Percentiles rank a stretch among this genome's conserved stretches.
Evolutionary conservation across 2,113 vertebrate species (phyloP).

Genomic region (Capreolus pygargus): DNA sequence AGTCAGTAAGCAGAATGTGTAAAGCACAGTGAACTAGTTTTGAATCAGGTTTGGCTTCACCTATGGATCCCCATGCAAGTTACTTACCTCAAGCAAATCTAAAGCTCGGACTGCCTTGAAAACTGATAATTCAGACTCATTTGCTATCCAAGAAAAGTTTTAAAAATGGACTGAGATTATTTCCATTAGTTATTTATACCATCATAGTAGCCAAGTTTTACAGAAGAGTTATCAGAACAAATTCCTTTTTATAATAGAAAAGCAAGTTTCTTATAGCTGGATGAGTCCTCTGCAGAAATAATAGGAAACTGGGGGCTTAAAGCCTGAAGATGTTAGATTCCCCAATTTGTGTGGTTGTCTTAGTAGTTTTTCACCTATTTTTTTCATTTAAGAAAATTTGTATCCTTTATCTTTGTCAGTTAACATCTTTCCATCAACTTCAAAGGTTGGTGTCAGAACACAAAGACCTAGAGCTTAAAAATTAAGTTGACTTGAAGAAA

Average conservation of each 20-base stretch:
- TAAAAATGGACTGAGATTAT: not conserved
- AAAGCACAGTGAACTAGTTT: not conserved
- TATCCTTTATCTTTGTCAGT: not conserved
- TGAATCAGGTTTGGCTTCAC: not conserved
- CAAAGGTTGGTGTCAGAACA: not conserved
- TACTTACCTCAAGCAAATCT: not conserved
- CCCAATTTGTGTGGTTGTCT: not conserved
- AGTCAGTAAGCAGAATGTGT: no score
- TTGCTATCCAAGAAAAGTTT: not conserved
- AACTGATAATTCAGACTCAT: not conserved
- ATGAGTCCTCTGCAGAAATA: not conserved
- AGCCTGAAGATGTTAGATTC: not conserved
- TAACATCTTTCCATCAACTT: not conserved
- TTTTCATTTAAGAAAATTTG: not conserved
- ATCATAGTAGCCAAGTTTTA: not conserved
- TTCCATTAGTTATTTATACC: not conserved
- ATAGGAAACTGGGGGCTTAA: not conserved
- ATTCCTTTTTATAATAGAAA: not conserved
- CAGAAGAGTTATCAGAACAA: not conserved
- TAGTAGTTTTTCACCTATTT: not conserved
- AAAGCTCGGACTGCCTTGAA: not conserved
- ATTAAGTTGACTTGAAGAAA: not conserved
- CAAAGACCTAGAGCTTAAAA: not conserved
- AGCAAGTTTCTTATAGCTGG: not conserved
- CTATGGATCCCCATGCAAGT: not conserved